phyloP scores from a whole-genome alignment of 2,888 invertebrate genomes.

The Parnassius apollo region DNA sequence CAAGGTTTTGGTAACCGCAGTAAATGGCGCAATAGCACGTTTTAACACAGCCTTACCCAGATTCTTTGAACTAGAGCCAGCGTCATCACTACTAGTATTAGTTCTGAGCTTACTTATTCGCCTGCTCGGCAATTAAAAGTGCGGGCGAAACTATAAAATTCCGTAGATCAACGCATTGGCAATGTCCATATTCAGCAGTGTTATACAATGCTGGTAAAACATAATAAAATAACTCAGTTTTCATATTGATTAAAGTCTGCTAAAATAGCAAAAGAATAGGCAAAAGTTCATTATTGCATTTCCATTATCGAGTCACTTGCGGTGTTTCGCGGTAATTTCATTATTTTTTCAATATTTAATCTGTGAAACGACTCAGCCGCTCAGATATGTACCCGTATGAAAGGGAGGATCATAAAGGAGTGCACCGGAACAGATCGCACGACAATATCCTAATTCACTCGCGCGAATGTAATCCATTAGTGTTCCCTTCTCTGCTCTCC shows the following conservation, averaged over 20 bases:
- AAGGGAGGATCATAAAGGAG: slow-evolving; percentile 63
- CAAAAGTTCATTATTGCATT: slow-evolving; percentile 22
- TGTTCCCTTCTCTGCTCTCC: slow-evolving; percentile 49
- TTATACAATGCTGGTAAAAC: too few species aligned
- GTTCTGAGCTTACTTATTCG: too few species aligned
- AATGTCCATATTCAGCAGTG: too few species aligned
- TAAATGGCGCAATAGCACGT: too few species aligned
- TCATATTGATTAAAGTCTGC: slow-evolving; percentile 19
- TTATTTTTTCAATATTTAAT: slow-evolving; percentile 40
- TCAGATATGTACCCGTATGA: slow-evolving; percentile 33
- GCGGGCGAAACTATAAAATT: too few species aligned
- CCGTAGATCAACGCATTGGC: too few species aligned
- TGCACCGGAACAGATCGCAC: slow-evolving; percentile 78
- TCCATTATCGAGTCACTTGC: slow-evolving; percentile 27
- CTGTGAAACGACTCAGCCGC: slow-evolving; percentile 28
- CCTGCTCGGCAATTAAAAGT: too few species aligned
- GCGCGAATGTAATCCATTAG: slow-evolving; percentile 81
- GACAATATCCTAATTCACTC: slow-evolving; percentile 81
- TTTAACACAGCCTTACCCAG: too few species aligned
- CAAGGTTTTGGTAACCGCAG: too few species aligned
- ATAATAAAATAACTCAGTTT: neutral
- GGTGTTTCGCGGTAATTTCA: slow-evolving; percentile 28
- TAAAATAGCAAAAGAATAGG: slow-evolving; percentile 17
- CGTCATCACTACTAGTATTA: too few species aligned
- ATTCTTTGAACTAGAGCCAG: too few species aligned